Evolutionary conservation across 2,888 invertebrate genomes (phyloP).

Genomic region (Sinotaia quadrata): DNA sequence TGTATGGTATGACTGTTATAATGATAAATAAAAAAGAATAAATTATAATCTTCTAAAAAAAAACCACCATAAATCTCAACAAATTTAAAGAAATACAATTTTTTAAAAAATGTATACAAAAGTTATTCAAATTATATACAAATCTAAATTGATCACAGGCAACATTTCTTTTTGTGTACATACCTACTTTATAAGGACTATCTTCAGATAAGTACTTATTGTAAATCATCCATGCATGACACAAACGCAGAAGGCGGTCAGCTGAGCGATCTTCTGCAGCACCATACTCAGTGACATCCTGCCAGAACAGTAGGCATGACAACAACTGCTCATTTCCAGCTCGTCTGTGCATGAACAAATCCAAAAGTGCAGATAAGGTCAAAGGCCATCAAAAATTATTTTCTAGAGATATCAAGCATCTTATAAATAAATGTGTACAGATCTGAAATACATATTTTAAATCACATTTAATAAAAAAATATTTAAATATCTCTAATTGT

Average conservation of each 20-base stretch:
- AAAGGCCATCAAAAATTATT: no score
- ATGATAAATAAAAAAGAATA: no score
- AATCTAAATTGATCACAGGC: no score
- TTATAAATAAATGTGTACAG: no score
- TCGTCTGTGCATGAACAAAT: conserved; percentile 24
- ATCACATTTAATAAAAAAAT: no score
- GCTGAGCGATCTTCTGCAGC: conserved; percentile 64
- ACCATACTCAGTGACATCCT: conserved; percentile 70
- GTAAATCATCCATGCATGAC: conserved; percentile 70
- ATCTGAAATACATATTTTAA: no score
- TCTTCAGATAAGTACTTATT: conserved; percentile 64
- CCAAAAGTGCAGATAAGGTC: no score
- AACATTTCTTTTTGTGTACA: conserved; percentile 24
- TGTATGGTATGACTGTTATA: not conserved
- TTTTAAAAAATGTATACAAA: no score
- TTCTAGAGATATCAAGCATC: no score
- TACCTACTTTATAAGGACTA: conserved; percentile 61
- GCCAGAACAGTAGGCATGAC: conserved; percentile 67
- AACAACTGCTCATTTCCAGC: conserved; percentile 50
- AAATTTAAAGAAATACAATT: no score
- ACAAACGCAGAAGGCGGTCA: conserved; percentile 66
- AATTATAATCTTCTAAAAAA: not conserved
- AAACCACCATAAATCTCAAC: not conserved
- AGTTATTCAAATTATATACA: no score
- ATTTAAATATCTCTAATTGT: no score